Evolutionary conservation across 2,888 invertebrate genomes (phyloP).

Genomic region (Mesochorus sp.): DNA sequence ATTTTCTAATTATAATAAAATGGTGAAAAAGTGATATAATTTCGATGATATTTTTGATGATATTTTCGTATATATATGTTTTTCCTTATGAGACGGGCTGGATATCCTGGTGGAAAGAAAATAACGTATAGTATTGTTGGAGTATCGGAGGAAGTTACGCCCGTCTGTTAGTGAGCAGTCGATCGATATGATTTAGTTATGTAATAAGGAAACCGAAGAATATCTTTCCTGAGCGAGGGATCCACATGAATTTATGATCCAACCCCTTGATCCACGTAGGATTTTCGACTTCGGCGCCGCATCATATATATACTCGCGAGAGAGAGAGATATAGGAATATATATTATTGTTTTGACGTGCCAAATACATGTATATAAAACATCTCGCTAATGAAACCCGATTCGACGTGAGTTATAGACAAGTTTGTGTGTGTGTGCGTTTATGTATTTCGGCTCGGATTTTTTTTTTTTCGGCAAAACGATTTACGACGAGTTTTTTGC

Average conservation of each 20-base stretch:
- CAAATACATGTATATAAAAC: not conserved
- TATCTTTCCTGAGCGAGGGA: slow-evolving; percentile 35
- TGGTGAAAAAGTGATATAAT: too few relatives aligned
- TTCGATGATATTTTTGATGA: too few relatives aligned
- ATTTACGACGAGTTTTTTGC: not conserved
- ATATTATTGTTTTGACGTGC: slow-evolving; percentile 24
- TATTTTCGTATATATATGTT: too few relatives aligned
- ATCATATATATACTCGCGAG: slow-evolving; percentile 14
- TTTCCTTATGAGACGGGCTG: too few relatives aligned
- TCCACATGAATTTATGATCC: slow-evolving; percentile 63
- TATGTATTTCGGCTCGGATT: not conserved
- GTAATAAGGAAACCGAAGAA: slow-evolving; percentile 21
- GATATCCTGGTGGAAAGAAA: too few relatives aligned
- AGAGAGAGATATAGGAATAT: not conserved
- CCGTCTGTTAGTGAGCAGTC: too few relatives aligned
- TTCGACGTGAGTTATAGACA: slow-evolving; percentile 29
- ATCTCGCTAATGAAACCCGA: slow-evolving; percentile 29
- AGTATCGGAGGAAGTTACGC: too few relatives aligned
- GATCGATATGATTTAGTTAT: too few relatives aligned
- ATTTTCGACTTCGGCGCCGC: not conserved
- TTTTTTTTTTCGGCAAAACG: not conserved
- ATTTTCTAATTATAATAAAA: too few relatives aligned
- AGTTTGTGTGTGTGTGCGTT: not conserved
- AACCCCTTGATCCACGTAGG: slow-evolving; percentile 15
- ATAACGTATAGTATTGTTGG: too few relatives aligned